Conservation (phyloP, 2,113 vertebrate species). For the Lipophrys pholis region DNA sequence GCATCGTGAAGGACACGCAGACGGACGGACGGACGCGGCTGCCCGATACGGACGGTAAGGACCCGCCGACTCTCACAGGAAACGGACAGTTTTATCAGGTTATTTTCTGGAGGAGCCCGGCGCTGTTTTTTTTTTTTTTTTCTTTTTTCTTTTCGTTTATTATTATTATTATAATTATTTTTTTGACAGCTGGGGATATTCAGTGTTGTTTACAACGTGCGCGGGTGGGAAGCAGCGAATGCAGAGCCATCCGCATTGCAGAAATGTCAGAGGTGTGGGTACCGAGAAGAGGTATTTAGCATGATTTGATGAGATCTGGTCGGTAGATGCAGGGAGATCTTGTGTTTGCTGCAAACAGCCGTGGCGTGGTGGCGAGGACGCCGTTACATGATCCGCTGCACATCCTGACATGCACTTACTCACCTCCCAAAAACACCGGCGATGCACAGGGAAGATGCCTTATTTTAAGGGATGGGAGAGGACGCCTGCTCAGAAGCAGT, state of each 20-base stretch:
- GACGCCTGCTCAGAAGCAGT: not conserved
- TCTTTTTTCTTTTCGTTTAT: too few relatives aligned
- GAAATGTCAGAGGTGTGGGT: conserved; percentile 29
- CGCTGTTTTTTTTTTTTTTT: too few relatives aligned
- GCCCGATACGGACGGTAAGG: conserved; percentile 77
- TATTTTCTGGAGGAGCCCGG: conserved; percentile 13
- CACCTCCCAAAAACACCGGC: conserved; percentile 17
- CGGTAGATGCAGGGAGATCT: conserved; percentile 5
- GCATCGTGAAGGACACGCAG: conserved; percentile 69
- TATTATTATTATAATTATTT: too few relatives aligned
- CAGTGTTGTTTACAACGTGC: conserved; percentile 62
- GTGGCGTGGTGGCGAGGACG: conserved; percentile 35
- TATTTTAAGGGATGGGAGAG: not conserved
- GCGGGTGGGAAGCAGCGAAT: conserved; percentile 41
- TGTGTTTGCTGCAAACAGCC: not conserved
- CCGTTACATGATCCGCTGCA: conserved; percentile 49
- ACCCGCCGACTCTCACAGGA: not conserved
- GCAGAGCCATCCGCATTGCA: conserved; percentile 78
- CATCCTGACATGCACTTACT: conserved; percentile 34
- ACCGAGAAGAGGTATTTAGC: not conserved
- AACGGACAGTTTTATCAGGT: not conserved
- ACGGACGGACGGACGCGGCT: conserved; percentile 47
- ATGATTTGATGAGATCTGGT: too few relatives aligned
- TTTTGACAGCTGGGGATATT: conserved; percentile 62
- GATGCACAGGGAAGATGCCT: conserved; percentile 23